Percentiles rank a stretch among this genome's conserved stretches.
Evolutionary conservation across 2,888 invertebrate genomes (phyloP).

Genomic region (Physocephala rufipes): DNA sequence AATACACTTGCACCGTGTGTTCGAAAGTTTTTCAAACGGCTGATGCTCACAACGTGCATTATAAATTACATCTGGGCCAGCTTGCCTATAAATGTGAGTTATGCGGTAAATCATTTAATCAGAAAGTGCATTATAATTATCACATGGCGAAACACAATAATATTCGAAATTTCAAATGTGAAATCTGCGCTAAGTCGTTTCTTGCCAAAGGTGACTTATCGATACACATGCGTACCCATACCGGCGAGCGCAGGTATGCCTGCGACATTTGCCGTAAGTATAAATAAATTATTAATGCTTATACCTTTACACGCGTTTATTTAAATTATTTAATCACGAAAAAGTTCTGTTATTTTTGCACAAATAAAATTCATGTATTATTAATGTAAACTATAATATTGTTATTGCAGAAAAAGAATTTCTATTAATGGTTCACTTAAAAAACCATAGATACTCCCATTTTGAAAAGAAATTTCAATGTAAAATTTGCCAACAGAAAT

Average conservation of each 20-base stretch:
- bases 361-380: neutral
- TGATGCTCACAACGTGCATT: slow-evolving; percentile 48
- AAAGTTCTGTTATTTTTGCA: neutral
- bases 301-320: neutral
- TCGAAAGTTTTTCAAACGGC: slow-evolving; percentile 45
- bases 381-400: neutral
- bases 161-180: slow-evolving; percentile 53
- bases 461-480: slow-evolving; percentile 52
- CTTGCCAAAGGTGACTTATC: slow-evolving; percentile 51
- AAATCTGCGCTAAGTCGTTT: slow-evolving; percentile 52
- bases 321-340: neutral
- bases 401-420: slow-evolving; percentile 49
- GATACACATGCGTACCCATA: slow-evolving; percentile 52
- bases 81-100: slow-evolving; percentile 47
- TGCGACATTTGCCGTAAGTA: slow-evolving; percentile 54
- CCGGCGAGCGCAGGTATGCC: slow-evolving; percentile 51
- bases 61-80: slow-evolving; percentile 47
- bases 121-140: slow-evolving; percentile 52
- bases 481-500: slow-evolving; percentile 51
- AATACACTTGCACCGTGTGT: slow-evolving; percentile 46
- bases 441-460: slow-evolving; percentile 54
- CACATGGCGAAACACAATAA: slow-evolving; percentile 53
- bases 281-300: neutral
- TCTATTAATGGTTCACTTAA: slow-evolving; percentile 53
- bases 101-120: slow-evolving; percentile 52